Evolutionary conservation across 37 sponge, comb jelly and placozoan genomes (phyloP).

Genomic region (Ianthella basta): DNA sequence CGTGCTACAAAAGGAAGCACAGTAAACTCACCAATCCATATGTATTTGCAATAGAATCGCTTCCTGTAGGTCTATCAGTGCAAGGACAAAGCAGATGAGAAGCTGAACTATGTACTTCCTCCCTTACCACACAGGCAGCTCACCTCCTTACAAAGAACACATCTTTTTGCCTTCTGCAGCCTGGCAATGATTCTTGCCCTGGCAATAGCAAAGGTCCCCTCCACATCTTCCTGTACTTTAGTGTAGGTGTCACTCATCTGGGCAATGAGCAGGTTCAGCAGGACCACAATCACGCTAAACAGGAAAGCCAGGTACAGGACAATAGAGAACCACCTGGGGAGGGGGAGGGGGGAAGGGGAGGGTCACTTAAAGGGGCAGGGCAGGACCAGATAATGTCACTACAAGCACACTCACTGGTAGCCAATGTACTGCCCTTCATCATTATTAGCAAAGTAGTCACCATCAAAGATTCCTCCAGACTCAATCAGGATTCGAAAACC

Average conservation of each 20-base stretch:
- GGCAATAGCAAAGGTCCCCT: conserved; percentile 37
- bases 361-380: too few relatives aligned
- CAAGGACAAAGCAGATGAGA: neutral
- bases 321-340: conserved; percentile 34
- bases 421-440: conserved; percentile 8
- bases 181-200: conserved; percentile 36
- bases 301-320: conserved; percentile 39
- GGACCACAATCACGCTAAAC: conserved; percentile 39
- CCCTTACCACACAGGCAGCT: too few relatives aligned
- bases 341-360: neutral
- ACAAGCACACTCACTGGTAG: conserved; percentile 29
- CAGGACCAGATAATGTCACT: too few relatives aligned
- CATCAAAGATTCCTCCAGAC: conserved; percentile 24
- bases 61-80: conserved; percentile 7
- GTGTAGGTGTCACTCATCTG: conserved; percentile 53
- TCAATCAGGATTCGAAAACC: conserved; percentile 19
- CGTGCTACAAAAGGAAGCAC: neutral
- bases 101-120: neutral
- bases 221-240: conserved; percentile 48
- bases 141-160: neutral
- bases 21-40: conserved; percentile 24
- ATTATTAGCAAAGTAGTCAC: neutral
- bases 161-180: conserved; percentile 25
- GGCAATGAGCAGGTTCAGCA: conserved; percentile 52
- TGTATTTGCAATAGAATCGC: neutral